A percentile compares a stretch with the other conserved stretches of the same genome.
These are phyloP conservation scores for Andrena dorsata DNA, from an alignment of 2,888 invertebrate genomes.

Conservation along the genomic window DNA sequence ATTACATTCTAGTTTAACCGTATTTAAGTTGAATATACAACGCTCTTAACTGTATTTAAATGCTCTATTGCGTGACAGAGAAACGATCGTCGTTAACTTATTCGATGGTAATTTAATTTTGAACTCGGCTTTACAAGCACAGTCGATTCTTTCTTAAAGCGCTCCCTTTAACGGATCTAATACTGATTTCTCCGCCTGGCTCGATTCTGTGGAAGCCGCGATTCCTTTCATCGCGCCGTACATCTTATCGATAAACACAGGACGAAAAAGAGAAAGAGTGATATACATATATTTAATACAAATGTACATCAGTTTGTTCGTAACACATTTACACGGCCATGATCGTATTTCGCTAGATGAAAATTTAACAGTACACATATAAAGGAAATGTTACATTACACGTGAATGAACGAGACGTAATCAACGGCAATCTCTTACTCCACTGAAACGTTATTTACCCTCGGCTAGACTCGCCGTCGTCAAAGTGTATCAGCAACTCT, in stretches of 20 bases:
- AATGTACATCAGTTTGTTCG: constrained; percentile 49
- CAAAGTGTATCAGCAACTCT: constrained; percentile 6
- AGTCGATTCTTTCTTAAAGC: neutral
- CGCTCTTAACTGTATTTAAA: constrained; percentile 52
- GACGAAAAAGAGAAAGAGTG: constrained; percentile 29
- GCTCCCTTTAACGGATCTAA: constrained; percentile 13
- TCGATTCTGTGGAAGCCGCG: neutral
- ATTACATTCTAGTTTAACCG: constrained; percentile 46
- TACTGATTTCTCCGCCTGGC: constrained; percentile 33
- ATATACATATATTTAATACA: constrained; percentile 53
- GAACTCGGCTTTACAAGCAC: constrained; percentile 12
- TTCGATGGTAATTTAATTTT: constrained; percentile 17
- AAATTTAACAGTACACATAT: constrained; percentile 28
- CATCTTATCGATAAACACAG: constrained; percentile 40
- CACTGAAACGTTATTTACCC: constrained; percentile 7
- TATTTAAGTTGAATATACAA: constrained; percentile 47
- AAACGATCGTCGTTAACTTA: constrained; percentile 24
- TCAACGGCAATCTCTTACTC: constrained; percentile 6
- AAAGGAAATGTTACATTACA: constrained; percentile 21
- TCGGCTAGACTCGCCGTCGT: neutral
- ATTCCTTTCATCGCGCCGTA: neutral
- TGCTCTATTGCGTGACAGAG: constrained; percentile 50
- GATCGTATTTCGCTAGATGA: constrained; percentile 21
- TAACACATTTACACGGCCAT: constrained; percentile 31
- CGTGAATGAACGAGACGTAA: constrained; percentile 8